Conservation (phyloP, 2,888 invertebrate species). For the Clepsis dumicolana region DNA sequence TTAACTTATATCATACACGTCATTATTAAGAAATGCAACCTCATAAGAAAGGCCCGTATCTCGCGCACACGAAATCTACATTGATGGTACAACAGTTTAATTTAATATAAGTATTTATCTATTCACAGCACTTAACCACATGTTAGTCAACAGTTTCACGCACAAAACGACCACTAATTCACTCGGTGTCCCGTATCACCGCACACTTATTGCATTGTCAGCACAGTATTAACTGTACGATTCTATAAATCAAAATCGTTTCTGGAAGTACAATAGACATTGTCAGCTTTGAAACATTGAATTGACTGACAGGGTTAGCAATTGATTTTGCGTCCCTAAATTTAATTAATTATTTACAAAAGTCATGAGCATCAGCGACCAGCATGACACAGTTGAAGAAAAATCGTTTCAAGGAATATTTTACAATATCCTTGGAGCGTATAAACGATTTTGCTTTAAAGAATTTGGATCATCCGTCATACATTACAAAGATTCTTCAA, state of each 20-base stretch:
- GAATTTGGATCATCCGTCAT: slow-evolving; percentile 21
- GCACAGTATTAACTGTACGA: slow-evolving; percentile 61
- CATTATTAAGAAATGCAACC: slow-evolving; percentile 81
- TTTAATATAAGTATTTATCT: slow-evolving; percentile 78
- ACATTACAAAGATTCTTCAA: slow-evolving; percentile 95
- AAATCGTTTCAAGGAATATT: slow-evolving; percentile 23
- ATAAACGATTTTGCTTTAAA: slow-evolving; percentile 41
- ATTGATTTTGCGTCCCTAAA: slow-evolving; percentile 38
- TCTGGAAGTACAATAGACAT: slow-evolving; percentile 26
- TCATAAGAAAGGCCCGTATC: slow-evolving; percentile 70
- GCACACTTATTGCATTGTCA: slow-evolving; percentile 76
- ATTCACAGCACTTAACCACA: slow-evolving; percentile 86
- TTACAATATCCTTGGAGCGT: slow-evolving; percentile 24
- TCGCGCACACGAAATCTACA: slow-evolving; percentile 74
- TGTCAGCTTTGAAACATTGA: slow-evolving; percentile 31
- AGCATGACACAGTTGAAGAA: slow-evolving; percentile 6
- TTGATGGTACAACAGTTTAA: slow-evolving; percentile 83
- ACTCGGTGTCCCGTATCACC: slow-evolving; percentile 67
- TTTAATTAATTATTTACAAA: slow-evolving; percentile 41
- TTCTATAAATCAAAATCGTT: slow-evolving; percentile 44
- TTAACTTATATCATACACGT: slow-evolving; percentile 79
- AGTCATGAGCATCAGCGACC: slow-evolving; percentile 22
- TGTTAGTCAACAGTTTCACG: slow-evolving; percentile 81
- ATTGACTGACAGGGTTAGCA: slow-evolving; percentile 39
- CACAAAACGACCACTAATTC: slow-evolving; percentile 78